phyloP scores from a whole-genome alignment of 2,113 vertebrate species.

The Hypomesus transpacificus region DNA sequence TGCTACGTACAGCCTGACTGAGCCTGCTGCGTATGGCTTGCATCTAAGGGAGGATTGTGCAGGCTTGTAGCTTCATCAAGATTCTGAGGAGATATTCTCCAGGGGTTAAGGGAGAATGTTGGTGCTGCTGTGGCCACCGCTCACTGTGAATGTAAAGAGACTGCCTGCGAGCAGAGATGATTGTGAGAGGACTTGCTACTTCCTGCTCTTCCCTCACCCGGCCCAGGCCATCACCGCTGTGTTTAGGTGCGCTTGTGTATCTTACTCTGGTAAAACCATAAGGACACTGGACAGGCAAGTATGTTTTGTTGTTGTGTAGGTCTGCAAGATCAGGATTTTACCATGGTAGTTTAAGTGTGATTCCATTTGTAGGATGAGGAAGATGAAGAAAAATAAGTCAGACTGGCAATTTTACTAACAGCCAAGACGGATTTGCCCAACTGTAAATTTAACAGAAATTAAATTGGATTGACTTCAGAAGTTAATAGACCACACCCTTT shows the following conservation, averaged over 20 bases:
- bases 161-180: constrained; percentile 5
- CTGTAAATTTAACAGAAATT: not conserved
- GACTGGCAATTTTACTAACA: no score
- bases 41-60: constrained; percentile 41
- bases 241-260: constrained; percentile 46
- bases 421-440: no score
- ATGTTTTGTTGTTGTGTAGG: not conserved
- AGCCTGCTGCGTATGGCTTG: not conserved
- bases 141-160: constrained; percentile 42
- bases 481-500: not conserved
- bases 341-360: no score
- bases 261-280: constrained; percentile 4
- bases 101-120: constrained; percentile 58
- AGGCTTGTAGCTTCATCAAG: constrained; percentile 50
- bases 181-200: not conserved
- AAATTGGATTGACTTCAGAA: not conserved
- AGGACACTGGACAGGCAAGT: no score
- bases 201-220: not conserved
- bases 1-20: no score
- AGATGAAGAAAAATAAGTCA: no score
- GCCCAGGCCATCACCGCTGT: not conserved
- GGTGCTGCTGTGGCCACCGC: constrained; percentile 42
- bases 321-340: no score
- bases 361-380: no score
- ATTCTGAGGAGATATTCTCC: constrained; percentile 51